These are phyloP conservation scores for Eupeodes corollae DNA, from an alignment of 1,140 invertebrate species.

Conservation along the genomic window DNA sequence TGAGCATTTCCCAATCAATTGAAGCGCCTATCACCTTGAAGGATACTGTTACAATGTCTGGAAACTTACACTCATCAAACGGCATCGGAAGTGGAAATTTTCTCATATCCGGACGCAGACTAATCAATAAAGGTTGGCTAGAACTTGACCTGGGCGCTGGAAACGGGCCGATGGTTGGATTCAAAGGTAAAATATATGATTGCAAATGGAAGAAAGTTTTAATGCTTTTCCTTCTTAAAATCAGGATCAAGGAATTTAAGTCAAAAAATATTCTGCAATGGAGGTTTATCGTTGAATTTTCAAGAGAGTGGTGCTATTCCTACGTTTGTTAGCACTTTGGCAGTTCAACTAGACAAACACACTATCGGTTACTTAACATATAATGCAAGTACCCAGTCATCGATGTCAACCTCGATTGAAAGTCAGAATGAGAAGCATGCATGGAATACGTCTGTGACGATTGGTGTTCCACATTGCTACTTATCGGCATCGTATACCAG, in stretches of 20 bases:
- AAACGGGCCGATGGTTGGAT: constrained; percentile 58
- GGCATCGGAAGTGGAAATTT: constrained; percentile 64
- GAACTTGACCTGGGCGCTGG: constrained; percentile 69
- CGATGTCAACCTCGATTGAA: constrained; percentile 67
- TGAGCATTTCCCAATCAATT: constrained; percentile 84
- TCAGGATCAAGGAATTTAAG: constrained; percentile 51
- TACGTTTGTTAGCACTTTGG: constrained; percentile 56
- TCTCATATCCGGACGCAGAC: constrained; percentile 58
- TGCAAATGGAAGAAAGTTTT: too few species aligned
- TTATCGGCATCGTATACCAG: constrained; percentile 61
- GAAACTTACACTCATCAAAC: constrained; percentile 73
- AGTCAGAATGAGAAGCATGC: constrained; percentile 58
- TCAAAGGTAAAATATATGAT: constrained; percentile 45
- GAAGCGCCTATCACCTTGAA: constrained; percentile 79
- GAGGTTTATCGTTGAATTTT: constrained; percentile 58
- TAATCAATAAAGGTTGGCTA: constrained; percentile 73
- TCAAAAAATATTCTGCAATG: constrained; percentile 59
- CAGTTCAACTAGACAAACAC: constrained; percentile 71
- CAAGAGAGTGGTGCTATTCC: constrained; percentile 57
- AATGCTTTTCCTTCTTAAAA: neutral
- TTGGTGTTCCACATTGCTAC: constrained; percentile 72
- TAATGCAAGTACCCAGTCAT: constrained; percentile 52
- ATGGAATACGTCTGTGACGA: constrained; percentile 55
- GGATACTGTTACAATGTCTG: constrained; percentile 70
- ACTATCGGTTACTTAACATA: constrained; percentile 80